These are phyloP conservation scores for Halcyon badia DNA, from an alignment of 2,797 vertebrate species.

Conservation along the genomic window DNA sequence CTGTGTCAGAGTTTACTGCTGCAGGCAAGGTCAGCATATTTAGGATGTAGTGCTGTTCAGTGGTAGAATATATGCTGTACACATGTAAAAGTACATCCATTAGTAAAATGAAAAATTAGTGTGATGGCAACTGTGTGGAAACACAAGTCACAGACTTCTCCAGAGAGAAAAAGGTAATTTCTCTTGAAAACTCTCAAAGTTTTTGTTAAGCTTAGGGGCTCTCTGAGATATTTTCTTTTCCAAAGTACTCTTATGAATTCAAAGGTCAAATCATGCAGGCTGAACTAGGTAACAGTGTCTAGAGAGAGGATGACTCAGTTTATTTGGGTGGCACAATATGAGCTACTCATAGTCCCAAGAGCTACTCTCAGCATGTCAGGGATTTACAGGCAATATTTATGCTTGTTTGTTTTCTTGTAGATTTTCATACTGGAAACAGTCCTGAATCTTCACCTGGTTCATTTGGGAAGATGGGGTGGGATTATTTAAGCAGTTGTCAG, in stretches of 20 bases:
- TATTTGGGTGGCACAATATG: conserved; percentile 23
- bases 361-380: background rate
- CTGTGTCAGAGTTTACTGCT: background rate
- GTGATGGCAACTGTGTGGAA: background rate
- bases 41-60: background rate
- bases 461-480: background rate
- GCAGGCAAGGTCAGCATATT: background rate
- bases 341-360: background rate
- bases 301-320: conserved; percentile 58
- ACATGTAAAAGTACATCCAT: background rate
- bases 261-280: conserved; percentile 51
- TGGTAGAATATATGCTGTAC: background rate
- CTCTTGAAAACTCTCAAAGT: background rate
- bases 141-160: background rate
- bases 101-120: background rate
- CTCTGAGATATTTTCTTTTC: background rate
- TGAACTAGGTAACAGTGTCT: conserved; percentile 49
- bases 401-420: background rate
- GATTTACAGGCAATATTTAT: conserved; percentile 15
- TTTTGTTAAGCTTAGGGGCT: background rate
- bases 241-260: conserved; percentile 4
- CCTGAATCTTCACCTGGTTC: background rate
- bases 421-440: background rate
- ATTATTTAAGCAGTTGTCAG: background rate
- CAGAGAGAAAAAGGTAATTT: background rate